Conservation (phyloP, 2,113 vertebrate genomes). For the Elanoides forficatus region DNA sequence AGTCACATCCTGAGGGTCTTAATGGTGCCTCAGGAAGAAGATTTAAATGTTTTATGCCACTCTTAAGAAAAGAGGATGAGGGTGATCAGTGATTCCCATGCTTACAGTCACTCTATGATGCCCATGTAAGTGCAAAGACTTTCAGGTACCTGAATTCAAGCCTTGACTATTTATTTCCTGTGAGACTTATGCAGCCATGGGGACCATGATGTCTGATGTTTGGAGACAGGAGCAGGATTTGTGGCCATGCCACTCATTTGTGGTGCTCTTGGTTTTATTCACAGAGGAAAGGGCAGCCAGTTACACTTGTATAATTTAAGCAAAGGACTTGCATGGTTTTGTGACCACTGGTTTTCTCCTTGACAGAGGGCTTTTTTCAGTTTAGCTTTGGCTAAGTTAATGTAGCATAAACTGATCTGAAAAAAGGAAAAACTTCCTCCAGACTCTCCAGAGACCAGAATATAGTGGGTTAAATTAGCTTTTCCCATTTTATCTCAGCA, state of each 20-base stretch:
- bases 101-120: background rate
- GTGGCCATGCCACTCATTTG: background rate
- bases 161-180: background rate
- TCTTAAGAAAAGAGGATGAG: background rate
- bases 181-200: background rate
- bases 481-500: background rate
- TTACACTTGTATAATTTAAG: background rate
- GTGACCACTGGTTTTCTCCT: background rate
- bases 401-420: background rate
- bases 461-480: background rate
- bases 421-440: background rate
- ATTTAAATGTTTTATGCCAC: background rate
- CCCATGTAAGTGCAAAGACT: background rate
- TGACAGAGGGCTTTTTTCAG: background rate
- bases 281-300: background rate
- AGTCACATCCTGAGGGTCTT: background rate
- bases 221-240: background rate
- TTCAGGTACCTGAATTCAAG: background rate
- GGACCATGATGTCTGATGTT: background rate
- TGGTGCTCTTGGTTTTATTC: background rate
- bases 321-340: background rate
- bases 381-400: background rate
- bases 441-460: background rate
- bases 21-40: background rate
- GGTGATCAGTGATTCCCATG: background rate